Percentiles rank a stretch among this genome's conserved stretches.
Conservation (phyloP, 2,113 vertebrate genomes). For the Crotalus horridus region DNA sequence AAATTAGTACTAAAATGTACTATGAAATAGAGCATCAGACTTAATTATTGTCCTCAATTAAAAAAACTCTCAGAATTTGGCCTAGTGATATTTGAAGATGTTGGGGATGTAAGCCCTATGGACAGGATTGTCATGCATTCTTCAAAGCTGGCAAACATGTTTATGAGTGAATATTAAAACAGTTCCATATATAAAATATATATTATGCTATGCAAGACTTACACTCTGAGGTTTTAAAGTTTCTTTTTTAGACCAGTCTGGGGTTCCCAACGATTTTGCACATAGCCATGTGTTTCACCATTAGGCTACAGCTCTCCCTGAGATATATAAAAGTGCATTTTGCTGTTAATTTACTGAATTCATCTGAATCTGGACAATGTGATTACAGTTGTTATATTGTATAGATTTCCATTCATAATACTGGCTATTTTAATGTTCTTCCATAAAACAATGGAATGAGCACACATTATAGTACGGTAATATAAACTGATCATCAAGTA, state of each 20-base stretch:
- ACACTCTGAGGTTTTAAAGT: background rate
- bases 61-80: background rate
- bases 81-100: background rate
- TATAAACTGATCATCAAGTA: background rate
- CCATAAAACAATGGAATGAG: background rate
- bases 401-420: background rate
- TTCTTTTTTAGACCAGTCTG: background rate
- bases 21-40: conserved; percentile 33
- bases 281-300: background rate
- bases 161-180: background rate
- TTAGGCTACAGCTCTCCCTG: background rate
- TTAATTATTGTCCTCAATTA: conserved; percentile 39
- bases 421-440: background rate
- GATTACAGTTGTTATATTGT: background rate
- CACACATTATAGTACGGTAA: background rate
- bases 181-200: background rate
- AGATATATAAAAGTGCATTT: background rate
- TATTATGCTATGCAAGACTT: background rate
- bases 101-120: background rate
- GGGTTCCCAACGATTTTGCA: background rate
- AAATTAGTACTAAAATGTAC: conserved; percentile 7
- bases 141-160: background rate
- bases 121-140: background rate
- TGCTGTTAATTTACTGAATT: background rate
- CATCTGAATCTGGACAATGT: background rate